Evolutionary conservation across 2,797 vertebrate genomes (phyloP), one percentile per base, ranked within the genome.

Genomic region (Toxotes lorentzi): DNA sequence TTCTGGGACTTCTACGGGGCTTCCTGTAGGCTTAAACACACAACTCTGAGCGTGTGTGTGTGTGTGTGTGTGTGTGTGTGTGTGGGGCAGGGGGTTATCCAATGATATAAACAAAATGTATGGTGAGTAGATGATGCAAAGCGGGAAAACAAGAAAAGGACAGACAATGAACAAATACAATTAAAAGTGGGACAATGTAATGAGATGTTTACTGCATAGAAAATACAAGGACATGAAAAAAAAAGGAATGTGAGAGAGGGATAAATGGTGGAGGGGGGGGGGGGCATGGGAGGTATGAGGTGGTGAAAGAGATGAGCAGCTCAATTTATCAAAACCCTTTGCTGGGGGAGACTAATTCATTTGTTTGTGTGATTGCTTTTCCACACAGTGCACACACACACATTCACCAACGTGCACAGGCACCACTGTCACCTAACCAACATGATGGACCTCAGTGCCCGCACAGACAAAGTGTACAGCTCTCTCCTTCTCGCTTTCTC

Each of bases 291-390:
- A 62, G 78, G 16, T 7, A 35, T 43, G 73, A 66, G 76, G 82
- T 40, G 69, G 80, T 81, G 78, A 53, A 73, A 87, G 81, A 92
- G 83, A 89, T 83, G 89, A 92, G 90, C 86, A 71, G 90, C 86
- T 94, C 91, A 92, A 95, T 95, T 94, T 92, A 93, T 95, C 93
- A 95, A 95, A 86, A 84, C 89, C 85, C 79, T 93, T 94, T 90
- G 89, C 91, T 90, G 69, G 75, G 90, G 82, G 86, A 92, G 92
- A 90, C 91, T 94, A 95, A 95, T 95, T 95, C 93, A 95, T 95
- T 95, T 95, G 94, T 95, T 95, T 95, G 93, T 94, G 92, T 94
- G 93, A 95, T 95, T 95, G 94, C 90, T 92, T 94, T 93, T 92
- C 73, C 81, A 85, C 79, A 80, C 79, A 69, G 41, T 32, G 27